Conservation (phyloP, 2,888 invertebrate species). For the Drosophila rubida region DNA sequence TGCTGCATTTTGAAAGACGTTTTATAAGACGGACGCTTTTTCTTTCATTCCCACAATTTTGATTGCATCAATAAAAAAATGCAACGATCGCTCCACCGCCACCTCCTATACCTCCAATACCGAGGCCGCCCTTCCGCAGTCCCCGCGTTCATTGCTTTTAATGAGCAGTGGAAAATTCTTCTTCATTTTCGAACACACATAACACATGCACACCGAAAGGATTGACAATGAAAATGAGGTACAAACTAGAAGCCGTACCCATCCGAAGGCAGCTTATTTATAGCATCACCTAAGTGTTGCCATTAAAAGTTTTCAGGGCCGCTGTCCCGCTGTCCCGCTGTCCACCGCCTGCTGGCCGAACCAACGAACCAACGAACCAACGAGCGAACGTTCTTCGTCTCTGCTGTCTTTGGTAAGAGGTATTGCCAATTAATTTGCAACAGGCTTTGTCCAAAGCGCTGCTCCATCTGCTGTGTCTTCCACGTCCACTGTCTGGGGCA, state of each 20-base stretch:
- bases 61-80: slow-evolving; percentile 74
- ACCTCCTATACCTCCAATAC: neutral
- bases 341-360: neutral
- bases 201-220: slow-evolving; percentile 42
- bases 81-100: slow-evolving; percentile 28
- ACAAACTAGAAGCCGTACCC: slow-evolving; percentile 56
- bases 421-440: slow-evolving; percentile 76
- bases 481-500: slow-evolving; percentile 44
- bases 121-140: neutral
- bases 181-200: slow-evolving; percentile 51
- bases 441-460: slow-evolving; percentile 73
- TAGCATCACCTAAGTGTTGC: slow-evolving; percentile 76
- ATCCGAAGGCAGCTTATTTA: slow-evolving; percentile 64
- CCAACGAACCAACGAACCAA: too few relatives aligned
- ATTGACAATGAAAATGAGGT: slow-evolving; percentile 78
- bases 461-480: slow-evolving; percentile 25
- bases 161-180: slow-evolving; percentile 70
- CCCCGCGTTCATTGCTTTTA: slow-evolving; percentile 56
- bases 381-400: slow-evolving; percentile 6
- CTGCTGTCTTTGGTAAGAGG: slow-evolving; percentile 47
- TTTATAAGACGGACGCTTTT: slow-evolving; percentile 39
- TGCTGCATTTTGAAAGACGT: slow-evolving; percentile 62
- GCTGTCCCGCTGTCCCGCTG: neutral
- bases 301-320: slow-evolving; percentile 63
- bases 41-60: slow-evolving; percentile 61